Conservation (phyloP, 2,888 invertebrate genomes). For the Junonia oenone region DNA sequence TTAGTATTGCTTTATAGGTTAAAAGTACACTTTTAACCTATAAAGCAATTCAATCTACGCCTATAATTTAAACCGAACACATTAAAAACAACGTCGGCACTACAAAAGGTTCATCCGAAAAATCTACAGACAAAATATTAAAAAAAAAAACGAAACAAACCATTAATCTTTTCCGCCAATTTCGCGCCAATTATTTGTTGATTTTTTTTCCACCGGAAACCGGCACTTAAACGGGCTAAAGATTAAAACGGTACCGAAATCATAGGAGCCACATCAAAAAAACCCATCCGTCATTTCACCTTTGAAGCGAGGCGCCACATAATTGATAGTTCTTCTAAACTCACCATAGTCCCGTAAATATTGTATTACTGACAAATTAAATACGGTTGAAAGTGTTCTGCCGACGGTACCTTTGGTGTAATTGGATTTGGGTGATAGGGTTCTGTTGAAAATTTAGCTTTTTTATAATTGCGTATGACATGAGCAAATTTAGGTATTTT, state of each 20-base stretch:
- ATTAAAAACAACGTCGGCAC: not conserved
- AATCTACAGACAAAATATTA: slow-evolving; percentile 6
- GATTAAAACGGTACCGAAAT: slow-evolving; percentile 12
- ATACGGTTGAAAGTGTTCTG: slow-evolving; percentile 50
- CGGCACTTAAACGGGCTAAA: slow-evolving; percentile 7
- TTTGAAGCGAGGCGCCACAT: slow-evolving; percentile 60
- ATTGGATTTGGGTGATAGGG: slow-evolving; percentile 25
- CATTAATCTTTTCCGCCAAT: slow-evolving; percentile 18
- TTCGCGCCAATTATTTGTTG: slow-evolving; percentile 15
- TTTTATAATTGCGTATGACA: too few species aligned
- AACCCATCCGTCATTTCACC: slow-evolving; percentile 42
- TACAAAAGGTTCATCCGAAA: not conserved
- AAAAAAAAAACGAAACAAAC: slow-evolving; percentile 10
- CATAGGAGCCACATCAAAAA: slow-evolving; percentile 33
- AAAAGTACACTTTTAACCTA: too few species aligned
- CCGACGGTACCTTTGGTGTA: slow-evolving; percentile 32
- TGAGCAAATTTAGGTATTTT: too few species aligned
- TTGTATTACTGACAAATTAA: slow-evolving; percentile 71
- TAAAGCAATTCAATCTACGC: not conserved
- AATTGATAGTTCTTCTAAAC: slow-evolving; percentile 73
- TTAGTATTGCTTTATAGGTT: not conserved
- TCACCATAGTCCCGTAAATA: slow-evolving; percentile 61
- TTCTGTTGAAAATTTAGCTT: not conserved
- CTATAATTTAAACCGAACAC: not conserved
- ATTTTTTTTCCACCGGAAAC: slow-evolving; percentile 15